Base-by-base conservation (phyloP, 2,797 vertebrate genomes). In the Paedocypris micromegethes region DNA sequence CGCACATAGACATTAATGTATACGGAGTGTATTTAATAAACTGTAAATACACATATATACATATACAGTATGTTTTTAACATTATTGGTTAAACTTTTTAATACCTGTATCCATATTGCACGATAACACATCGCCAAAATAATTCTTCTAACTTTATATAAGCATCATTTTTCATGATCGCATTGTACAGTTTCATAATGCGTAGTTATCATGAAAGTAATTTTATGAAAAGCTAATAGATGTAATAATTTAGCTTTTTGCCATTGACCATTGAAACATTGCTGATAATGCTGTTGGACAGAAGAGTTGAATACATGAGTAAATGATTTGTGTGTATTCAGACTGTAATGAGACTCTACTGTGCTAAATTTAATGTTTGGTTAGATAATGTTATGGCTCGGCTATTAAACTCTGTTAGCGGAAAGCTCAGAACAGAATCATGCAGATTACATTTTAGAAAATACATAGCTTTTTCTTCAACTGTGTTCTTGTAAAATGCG, bases 271-370 rank as follows among this genome's bases (percentile, higher is more conserved):
- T 69, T 42, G 72, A 72, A 68, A 44, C 54, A 49, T 68, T 57
- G 39, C 45, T 69, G 68, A 63, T 74, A 74, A 54, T 61, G 47
- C 41, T 60, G 8, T 65, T 42, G 6, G 47, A 44, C 42, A 49
- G 51, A 66, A 55, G 38, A 64, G 44, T 41, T 50, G 44, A 65
- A 66, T 73, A 46, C 7, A 53, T 63, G 48, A 60, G 51, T 9
- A 51, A 46, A 37, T 72, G 60, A 72, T 69, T 74, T 58, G 54
- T 3, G 23, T 45, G 57, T n/a, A 74, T 72, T 74, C 60, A 47
- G 58, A 3, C 6, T 49, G 58, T 55, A 75, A 64, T 58, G 48
- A 68, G 66, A 9, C 44, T 48, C 41, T 39, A 4, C 48, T 51
- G 41, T 51, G 43, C 38, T 52, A 49, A 45, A 58, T 23, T 46